These are phyloP conservation scores for Drosophila recens DNA, from an alignment of 2,888 invertebrate genomes.

Conservation along the genomic window DNA sequence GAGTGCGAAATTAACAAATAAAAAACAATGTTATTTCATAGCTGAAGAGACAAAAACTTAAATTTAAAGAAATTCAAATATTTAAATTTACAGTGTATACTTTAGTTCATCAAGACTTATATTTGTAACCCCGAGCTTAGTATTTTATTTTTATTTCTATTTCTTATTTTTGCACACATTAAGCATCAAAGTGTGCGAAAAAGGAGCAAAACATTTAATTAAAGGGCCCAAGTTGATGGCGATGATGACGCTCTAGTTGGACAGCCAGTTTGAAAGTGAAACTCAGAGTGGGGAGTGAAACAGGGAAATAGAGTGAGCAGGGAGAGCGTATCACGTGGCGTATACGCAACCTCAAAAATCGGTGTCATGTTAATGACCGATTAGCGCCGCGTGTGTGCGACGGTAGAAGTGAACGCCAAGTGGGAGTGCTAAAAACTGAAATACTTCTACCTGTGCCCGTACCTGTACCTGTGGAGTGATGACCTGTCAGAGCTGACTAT, in stretches of 20 bases:
- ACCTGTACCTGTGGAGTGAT: constrained; percentile 21
- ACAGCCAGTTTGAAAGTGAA: constrained; percentile 9
- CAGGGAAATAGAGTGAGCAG: not conserved
- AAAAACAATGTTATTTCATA: too few relatives aligned
- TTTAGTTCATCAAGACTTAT: not conserved
- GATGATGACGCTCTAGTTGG: constrained; percentile 25
- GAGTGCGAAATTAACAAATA: too few relatives aligned
- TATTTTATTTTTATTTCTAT: constrained; percentile 3
- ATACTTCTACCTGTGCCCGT: not conserved
- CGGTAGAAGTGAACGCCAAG: not conserved
- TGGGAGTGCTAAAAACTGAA: constrained; percentile 31
- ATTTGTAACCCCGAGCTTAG: not conserved
- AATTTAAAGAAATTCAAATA: not conserved
- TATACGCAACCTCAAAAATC: constrained; percentile 64
- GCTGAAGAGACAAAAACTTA: too few relatives aligned
- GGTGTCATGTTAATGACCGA: constrained; percentile 78
- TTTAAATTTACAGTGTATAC: not conserved
- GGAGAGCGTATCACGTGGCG: constrained; percentile 51
- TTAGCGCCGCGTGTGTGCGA: constrained; percentile 56
- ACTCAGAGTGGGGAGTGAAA: not conserved
- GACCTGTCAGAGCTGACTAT: constrained; percentile 32
- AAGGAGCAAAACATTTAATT: constrained; percentile 49
- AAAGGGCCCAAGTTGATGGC: constrained; percentile 27
- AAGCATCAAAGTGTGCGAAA: constrained; percentile 43
- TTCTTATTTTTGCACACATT: constrained; percentile 19